These are phyloP conservation scores for Nilaparvata lugens DNA, from an alignment of 1,140 invertebrate genomes.

Conservation along the genomic window DNA sequence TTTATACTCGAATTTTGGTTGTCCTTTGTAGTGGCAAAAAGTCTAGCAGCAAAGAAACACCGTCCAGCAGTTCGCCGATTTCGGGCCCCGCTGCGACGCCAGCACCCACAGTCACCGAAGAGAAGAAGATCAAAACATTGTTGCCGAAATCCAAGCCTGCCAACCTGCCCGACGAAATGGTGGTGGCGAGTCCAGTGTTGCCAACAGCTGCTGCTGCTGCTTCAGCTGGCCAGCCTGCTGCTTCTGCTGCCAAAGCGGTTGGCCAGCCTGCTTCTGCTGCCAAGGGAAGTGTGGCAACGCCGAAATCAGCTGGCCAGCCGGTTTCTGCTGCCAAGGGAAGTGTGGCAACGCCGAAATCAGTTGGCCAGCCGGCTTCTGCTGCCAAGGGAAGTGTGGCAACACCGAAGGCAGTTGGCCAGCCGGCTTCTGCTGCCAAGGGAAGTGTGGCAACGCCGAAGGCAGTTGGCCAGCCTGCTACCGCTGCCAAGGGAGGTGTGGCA, in stretches of 20 bases:
- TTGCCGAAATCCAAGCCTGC: slow-evolving; percentile 33
- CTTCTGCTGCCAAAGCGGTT: not conserved
- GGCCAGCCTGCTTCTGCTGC: too few relatives aligned
- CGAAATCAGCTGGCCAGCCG: not conserved
- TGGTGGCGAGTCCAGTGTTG: slow-evolving; percentile 18
- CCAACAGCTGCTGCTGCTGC: not conserved
- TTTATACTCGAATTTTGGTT: too few relatives aligned
- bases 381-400: not conserved
- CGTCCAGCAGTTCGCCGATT: not conserved
- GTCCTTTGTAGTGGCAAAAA: too few relatives aligned
- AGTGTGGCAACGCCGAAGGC: not conserved
- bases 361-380: not conserved
- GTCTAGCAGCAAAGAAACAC: too few relatives aligned
- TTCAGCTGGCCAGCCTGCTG: too few relatives aligned
- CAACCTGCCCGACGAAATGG: not conserved
- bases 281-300: not conserved
- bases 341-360: not conserved
- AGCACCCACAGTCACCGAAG: slow-evolving; percentile 15
- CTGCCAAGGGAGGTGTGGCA: not conserved
- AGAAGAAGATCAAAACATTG: slow-evolving; percentile 36
- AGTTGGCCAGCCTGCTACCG: not conserved
- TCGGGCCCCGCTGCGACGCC: slow-evolving; percentile 6
- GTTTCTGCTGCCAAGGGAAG: not conserved
- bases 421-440: not conserved
- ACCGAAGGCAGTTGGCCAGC: not conserved